Conservation (phyloP, 1,140 invertebrate species). For the Maconellicoccus hirsutus region DNA sequence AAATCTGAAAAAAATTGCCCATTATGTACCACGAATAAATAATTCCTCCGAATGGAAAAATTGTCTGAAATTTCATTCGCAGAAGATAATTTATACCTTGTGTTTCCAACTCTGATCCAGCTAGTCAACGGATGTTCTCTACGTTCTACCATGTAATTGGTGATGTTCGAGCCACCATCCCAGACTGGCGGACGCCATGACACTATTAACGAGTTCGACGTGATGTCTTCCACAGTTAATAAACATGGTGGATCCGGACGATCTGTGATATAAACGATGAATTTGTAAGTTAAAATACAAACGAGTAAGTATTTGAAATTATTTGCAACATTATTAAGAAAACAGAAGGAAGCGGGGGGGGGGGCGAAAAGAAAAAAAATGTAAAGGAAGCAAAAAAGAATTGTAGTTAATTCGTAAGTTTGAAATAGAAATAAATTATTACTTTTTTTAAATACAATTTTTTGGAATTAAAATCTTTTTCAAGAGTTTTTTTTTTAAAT, state of each 20-base stretch:
- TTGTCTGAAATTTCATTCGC: not conserved
- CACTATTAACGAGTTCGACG: slow-evolving; percentile 73
- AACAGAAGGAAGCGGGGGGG: too few relatives aligned
- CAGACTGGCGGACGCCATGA: slow-evolving; percentile 84
- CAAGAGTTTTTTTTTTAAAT: too few relatives aligned
- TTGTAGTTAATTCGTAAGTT: too few relatives aligned
- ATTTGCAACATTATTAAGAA: too few relatives aligned
- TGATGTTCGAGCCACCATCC: slow-evolving; percentile 92
- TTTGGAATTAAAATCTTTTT: too few relatives aligned
- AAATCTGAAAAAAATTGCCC: slow-evolving; percentile 44
- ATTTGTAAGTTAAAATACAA: not conserved
- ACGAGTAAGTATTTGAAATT: too few relatives aligned
- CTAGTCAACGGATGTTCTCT: slow-evolving; percentile 81
- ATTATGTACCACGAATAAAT: not conserved
- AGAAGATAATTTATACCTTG: slow-evolving; percentile 42
- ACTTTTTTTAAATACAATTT: too few relatives aligned
- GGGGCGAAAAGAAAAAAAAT: not conserved
- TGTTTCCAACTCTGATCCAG: slow-evolving; percentile 92
- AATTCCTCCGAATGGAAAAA: not conserved
- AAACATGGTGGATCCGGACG: slow-evolving; percentile 90
- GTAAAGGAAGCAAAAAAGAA: too few relatives aligned
- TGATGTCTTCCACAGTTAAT: slow-evolving; percentile 73
- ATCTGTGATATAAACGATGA: slow-evolving; percentile 46
- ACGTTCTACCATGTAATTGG: slow-evolving; percentile 90
- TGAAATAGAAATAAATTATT: too few relatives aligned